Evolutionary conservation across 2,888 invertebrate species (phyloP).

Genomic region (Esperia sulphurella): DNA sequence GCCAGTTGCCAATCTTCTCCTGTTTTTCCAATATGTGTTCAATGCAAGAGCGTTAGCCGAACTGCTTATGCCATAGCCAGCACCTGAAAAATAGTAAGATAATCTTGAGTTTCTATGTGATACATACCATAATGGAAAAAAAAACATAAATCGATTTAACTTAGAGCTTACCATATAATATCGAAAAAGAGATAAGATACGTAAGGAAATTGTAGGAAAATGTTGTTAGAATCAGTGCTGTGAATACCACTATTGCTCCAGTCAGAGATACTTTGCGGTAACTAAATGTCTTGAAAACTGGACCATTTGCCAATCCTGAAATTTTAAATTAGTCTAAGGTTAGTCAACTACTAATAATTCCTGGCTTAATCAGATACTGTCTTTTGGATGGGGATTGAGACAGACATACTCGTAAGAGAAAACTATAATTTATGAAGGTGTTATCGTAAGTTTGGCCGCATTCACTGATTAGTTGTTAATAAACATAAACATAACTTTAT

Average conservation of each 20-base stretch:
- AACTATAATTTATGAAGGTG: too few species aligned
- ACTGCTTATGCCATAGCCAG: slow-evolving; percentile 82
- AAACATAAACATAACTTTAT: too few species aligned
- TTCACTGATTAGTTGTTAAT: too few species aligned
- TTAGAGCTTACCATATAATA: slow-evolving; percentile 81
- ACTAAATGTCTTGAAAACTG: slow-evolving; percentile 82
- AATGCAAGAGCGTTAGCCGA: slow-evolving; percentile 85
- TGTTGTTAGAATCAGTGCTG: slow-evolving; percentile 80
- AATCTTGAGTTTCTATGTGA: not conserved
- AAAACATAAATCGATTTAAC: not conserved
- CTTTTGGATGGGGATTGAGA: too few species aligned
- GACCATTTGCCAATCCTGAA: slow-evolving; percentile 84
- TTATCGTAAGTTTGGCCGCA: too few species aligned
- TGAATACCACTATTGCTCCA: slow-evolving; percentile 80
- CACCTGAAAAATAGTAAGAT: slow-evolving; percentile 60
- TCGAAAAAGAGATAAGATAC: slow-evolving; percentile 82
- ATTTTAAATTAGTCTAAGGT: slow-evolving; percentile 27
- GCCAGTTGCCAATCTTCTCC: slow-evolving; percentile 84
- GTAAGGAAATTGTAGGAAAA: slow-evolving; percentile 81
- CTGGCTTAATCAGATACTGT: too few species aligned
- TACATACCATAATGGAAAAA: not conserved
- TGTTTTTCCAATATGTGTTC: slow-evolving; percentile 86
- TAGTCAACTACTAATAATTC: too few species aligned
- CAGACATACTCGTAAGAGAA: too few species aligned
- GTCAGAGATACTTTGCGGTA: slow-evolving; percentile 83